Evolutionary conservation across 2,113 vertebrate genomes (phyloP).

Genomic region (Eptesicus fuscus): DNA sequence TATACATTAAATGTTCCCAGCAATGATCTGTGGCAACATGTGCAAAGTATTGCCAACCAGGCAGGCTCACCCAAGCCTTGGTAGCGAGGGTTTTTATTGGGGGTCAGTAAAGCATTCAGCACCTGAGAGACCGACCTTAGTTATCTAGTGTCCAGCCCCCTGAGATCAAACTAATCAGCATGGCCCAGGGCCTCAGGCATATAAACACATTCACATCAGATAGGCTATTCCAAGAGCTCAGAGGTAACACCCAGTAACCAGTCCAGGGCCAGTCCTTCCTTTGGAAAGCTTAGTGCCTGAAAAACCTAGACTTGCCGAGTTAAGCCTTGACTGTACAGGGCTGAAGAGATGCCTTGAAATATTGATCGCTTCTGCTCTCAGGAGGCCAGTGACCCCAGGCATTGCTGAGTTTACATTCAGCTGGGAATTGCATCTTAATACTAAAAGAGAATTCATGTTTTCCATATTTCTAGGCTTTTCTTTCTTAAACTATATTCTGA

Average conservation of each 20-base stretch:
- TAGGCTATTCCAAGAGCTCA: not conserved
- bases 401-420: slow-evolving; percentile 1
- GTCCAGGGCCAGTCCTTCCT: not conserved
- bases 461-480: slow-evolving; percentile 1
- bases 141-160: not conserved
- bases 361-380: not conserved
- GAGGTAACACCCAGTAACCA: not conserved
- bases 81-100: not conserved
- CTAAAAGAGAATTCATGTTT: not conserved
- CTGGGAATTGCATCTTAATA: not conserved
- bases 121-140: not conserved
- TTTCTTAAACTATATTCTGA: slow-evolving; percentile 21
- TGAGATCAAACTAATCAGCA: not conserved
- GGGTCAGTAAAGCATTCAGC: not conserved
- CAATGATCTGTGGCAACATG: not conserved
- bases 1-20: not conserved
- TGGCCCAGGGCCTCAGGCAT: not conserved
- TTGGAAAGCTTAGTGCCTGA: not conserved
- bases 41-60: not conserved
- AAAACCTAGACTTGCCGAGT: not conserved
- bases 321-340: not conserved
- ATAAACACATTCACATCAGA: not conserved
- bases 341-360: not conserved
- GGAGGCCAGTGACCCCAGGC: not conserved
- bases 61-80: not conserved